These are phyloP conservation scores for Psophia crepitans DNA, from an alignment of 2,113 vertebrate species.

Conservation along the genomic window DNA sequence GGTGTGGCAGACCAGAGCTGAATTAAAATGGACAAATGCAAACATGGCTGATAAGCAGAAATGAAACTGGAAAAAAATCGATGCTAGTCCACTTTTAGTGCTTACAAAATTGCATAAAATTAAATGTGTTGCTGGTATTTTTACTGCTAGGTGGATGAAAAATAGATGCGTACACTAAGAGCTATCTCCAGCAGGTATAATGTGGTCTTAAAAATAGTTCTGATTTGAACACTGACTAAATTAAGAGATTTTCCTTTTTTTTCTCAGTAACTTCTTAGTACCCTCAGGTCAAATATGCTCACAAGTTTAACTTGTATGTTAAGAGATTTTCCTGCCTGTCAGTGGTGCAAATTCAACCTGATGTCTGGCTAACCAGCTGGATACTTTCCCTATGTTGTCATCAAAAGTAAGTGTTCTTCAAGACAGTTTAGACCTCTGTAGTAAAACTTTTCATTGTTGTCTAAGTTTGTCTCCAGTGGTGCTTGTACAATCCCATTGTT, in stretches of 20 bases:
- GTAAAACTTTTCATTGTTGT: neutral
- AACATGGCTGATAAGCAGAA: neutral
- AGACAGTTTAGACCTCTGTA: neutral
- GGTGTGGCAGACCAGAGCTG: neutral
- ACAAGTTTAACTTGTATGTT: neutral
- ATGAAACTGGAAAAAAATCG: constrained; percentile 6
- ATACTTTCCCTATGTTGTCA: neutral
- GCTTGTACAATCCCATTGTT: neutral
- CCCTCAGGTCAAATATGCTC: neutral
- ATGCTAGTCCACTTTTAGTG: neutral
- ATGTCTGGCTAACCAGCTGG: neutral
- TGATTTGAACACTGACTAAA: neutral
- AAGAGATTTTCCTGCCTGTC: neutral
- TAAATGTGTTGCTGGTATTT: neutral
- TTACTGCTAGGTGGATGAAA: neutral
- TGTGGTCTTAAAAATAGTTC: neutral
- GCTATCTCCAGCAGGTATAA: neutral
- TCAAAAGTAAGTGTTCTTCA: neutral
- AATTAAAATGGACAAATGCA: constrained; percentile 4
- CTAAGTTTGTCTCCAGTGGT: neutral
- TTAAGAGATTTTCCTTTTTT: neutral
- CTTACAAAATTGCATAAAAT: neutral
- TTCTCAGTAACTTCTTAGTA: neutral
- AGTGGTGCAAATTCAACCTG: neutral
- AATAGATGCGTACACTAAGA: neutral